Percentiles rank a stretch among this genome's conserved stretches.
phyloP scores from a whole-genome alignment of 1,140 invertebrate species.

The Calliopsis andreniformis region DNA sequence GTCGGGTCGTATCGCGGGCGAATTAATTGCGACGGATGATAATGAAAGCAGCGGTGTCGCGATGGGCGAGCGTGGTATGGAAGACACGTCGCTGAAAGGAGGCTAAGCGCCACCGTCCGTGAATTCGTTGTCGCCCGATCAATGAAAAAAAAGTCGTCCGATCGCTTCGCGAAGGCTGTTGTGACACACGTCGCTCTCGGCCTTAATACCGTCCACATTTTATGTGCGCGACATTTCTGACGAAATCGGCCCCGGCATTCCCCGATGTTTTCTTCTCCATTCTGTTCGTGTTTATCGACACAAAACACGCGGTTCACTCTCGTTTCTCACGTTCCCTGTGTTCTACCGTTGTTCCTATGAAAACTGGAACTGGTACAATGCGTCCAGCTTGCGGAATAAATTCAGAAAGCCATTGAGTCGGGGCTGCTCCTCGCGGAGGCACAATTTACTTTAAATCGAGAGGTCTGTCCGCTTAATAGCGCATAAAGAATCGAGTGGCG shows the following conservation, averaged over 20 bases:
- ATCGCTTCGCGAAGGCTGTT: conserved; percentile 51
- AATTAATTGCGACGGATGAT: not conserved
- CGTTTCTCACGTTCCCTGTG: conserved; percentile 37
- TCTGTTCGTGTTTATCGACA: conserved; percentile 24
- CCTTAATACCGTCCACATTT: conserved; percentile 64
- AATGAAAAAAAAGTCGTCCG: conserved; percentile 52
- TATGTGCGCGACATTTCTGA: conserved; percentile 50
- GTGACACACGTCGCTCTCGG: conserved; percentile 19
- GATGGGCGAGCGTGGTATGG: conserved; percentile 14
- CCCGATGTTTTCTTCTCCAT: conserved; percentile 49
- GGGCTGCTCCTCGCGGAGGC: too few relatives aligned
- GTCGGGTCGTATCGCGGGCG: too few relatives aligned
- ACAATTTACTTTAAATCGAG: conserved; percentile 40
- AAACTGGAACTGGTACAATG: conserved; percentile 27
- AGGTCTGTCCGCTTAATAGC: conserved; percentile 6
- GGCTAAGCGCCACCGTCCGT: conserved; percentile 64
- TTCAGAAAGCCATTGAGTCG: conserved; percentile 30
- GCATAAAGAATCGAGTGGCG: conserved; percentile 41
- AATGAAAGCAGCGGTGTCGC: conserved; percentile 2
- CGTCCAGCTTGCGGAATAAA: not conserved
- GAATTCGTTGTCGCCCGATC: conserved; percentile 57
- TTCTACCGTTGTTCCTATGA: not conserved
- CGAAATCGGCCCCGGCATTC: conserved; percentile 57
- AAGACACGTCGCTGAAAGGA: conserved; percentile 58
- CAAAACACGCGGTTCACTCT: not conserved